Evolutionary conservation across 2,888 invertebrate species (phyloP), one percentile per base, ranked within the genome.

Genomic region (Pinctada fucata): DNA sequence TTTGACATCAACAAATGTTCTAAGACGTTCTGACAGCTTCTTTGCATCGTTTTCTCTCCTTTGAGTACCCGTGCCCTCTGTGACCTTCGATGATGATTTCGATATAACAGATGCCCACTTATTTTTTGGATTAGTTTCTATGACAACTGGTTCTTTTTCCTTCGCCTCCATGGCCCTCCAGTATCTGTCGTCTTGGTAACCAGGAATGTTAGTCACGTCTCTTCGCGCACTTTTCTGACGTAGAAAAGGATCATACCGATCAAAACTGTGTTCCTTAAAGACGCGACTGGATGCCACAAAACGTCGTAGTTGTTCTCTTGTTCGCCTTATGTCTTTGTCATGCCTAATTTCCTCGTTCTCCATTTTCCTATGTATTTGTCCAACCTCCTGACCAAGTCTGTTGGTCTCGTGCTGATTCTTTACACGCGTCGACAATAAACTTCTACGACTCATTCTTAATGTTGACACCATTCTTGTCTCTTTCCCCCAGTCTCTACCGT

Each of bases 331-430:
- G n/a, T 73, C 74, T 50, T 65, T 50, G 10, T 70, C 65, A 2
- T 67, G 31, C 50, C 72, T 66, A 13, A 74, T 64, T 66, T 76
- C 73, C n/a, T 68, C 66, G 4, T 69, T 52, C 10, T 79, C 72
- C 64, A 74, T 64, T 47, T 49, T 71, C 49, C 69, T 74, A 6
- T 52, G 50, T 13, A 79, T 69, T 31, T 74, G 73, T 47, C 71
- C 73, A n/a, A 73, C 51, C 64, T 70, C 70, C 65, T 76, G 72
- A 52, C 70, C 66, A 16, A 79, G 69, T 70, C 70, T 51, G n/a
- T 79, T 79, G 16, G 65, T 63, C 5, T 76, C 70, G 31, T 79
- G 79, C 65, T 79, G 67, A 47, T 79, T 79, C 66, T 79, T 79
- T 0, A 76, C 76, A 58, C 69, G 76, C 4, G 79, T 77, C 13